Base-by-base conservation (phyloP, 2,888 invertebrate genomes). In the Drosophila crucigera region DNA sequence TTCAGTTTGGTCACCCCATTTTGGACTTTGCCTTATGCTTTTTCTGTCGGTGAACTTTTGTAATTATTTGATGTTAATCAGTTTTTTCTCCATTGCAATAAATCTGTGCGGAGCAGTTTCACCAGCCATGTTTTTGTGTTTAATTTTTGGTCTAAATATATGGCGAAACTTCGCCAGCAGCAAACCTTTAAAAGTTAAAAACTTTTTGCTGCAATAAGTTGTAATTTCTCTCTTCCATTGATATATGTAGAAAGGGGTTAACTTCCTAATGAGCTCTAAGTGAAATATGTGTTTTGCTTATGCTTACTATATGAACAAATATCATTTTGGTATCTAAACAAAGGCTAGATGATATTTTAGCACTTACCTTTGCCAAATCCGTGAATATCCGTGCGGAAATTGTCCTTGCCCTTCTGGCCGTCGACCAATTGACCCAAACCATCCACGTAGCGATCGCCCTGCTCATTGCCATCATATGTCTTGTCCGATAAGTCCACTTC, bases 391-490 rank as follows among this genome's bases (percentile, higher is more conserved):
- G 95, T 94, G 82, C 95, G 94, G 94, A 96, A 97, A 94, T 97
- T 96, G 91, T 96, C 96, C 80, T 95, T 95, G 73, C 97, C 97
- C 91, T 95, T 95, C 84, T 96, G 95, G 25, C 97, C 97, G 92
- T 97, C 97, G 59, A 95, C 95, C 87, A 97, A 94, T 93, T 97
- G 97, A 64, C 97, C 97, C 66, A 97, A 93, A 22, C 97, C 97
- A 61, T 95, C 95, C 74, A 94, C 95, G 82, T 95, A 94, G 79
- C 94, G 94, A 82, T 95, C 95, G 69, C 94, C 94, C 89, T 95
- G 95, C 84, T 95, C 95, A 68, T 94, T 93, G 53, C 97, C 97
- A 92, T 97, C 97, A 94, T 97, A 97, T 31, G 95, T 96, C 82
- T 95, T 95, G 94, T 97, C 97, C 69, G 95, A 95, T 65, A 97